Evolutionary conservation across 2,113 vertebrate genomes (phyloP).

Genomic region (Bubo scandiacus): DNA sequence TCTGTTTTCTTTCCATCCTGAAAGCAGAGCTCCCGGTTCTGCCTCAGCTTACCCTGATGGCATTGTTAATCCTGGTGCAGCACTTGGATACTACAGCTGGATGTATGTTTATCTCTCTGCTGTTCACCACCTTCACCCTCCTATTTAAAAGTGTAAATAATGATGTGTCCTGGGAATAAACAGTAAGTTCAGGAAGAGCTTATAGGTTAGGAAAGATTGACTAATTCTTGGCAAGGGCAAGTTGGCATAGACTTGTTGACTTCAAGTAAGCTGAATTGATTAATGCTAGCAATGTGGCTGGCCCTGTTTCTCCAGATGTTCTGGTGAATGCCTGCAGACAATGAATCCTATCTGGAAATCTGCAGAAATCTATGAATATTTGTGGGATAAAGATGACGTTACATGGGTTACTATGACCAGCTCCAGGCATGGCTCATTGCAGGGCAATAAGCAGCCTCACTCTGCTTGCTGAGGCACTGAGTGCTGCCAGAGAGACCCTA

Average conservation of each 20-base stretch:
- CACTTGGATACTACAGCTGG: neutral
- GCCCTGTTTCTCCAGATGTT: slow-evolving; percentile 30
- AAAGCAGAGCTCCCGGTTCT: neutral
- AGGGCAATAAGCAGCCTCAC: neutral
- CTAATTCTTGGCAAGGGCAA: slow-evolving; percentile 15
- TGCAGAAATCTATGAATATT: neutral
- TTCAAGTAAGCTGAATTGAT: neutral
- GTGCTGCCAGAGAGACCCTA: neutral
- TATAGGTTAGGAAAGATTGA: neutral
- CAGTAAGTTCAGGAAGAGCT: neutral
- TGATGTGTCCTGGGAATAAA: neutral
- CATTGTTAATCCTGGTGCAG: neutral
- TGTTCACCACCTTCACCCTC: neutral
- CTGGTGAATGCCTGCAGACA: neutral
- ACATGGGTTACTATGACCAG: neutral
- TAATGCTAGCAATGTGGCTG: neutral
- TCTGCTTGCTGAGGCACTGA: neutral
- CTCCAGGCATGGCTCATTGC: neutral
- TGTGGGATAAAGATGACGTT: neutral
- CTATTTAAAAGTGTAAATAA: neutral
- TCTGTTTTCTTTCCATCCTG: neutral
- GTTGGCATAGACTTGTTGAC: neutral
- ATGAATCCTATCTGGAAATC: neutral
- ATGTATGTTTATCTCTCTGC: neutral
- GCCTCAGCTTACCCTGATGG: neutral